These are phyloP conservation scores for Austrolebias charrua DNA, from an alignment of 2,797 vertebrate species.

Conservation along the genomic window DNA sequence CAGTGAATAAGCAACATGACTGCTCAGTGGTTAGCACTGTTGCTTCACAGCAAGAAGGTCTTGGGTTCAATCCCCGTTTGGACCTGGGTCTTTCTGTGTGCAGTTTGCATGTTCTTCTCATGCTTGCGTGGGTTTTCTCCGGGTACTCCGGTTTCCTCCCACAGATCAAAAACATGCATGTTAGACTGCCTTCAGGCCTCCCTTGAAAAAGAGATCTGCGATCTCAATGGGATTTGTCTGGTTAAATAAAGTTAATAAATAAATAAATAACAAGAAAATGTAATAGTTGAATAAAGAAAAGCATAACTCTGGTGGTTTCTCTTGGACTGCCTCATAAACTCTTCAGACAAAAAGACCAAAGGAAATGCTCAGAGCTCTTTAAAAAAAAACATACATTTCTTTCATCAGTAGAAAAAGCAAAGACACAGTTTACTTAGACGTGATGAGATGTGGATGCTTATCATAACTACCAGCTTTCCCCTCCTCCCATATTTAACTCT, in stretches of 20 bases:
- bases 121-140: no score
- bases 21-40: no score
- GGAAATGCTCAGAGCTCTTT: constrained; percentile 59
- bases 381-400: constrained; percentile 37
- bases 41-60: no score
- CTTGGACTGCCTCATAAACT: constrained; percentile 61
- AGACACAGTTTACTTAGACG: constrained; percentile 56
- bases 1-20: neutral
- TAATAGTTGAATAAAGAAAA: constrained; percentile 29
- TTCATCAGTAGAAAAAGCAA: constrained; percentile 54
- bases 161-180: no score
- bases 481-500: constrained; percentile 24
- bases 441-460: constrained; percentile 72
- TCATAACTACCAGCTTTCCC: constrained; percentile 23
- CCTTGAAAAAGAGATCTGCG: no score
- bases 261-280: constrained; percentile 4
- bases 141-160: no score
- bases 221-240: no score
- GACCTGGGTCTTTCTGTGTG: no score
- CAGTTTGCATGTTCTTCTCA: no score
- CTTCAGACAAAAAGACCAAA: constrained; percentile 52
- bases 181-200: no score
- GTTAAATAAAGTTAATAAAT: no score
- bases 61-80: no score
- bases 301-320: constrained; percentile 39